Percentiles rank a stretch among this genome's conserved stretches.
These are phyloP conservation scores for Zosterops lateralis DNA, from an alignment of 2,113 vertebrate genomes.

Conservation along the genomic window DNA sequence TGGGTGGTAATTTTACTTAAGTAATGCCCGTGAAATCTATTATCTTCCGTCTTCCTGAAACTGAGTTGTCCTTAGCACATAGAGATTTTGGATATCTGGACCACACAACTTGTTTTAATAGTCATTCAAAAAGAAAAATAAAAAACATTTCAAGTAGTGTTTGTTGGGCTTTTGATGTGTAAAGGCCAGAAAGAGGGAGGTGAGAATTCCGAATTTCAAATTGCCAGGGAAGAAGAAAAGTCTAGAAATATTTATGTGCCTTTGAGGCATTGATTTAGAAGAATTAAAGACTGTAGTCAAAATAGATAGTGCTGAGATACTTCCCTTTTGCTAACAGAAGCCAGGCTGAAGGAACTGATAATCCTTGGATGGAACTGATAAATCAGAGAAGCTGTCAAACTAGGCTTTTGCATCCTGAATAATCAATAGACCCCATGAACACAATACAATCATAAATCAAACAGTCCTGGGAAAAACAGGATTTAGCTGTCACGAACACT, in stretches of 20 bases:
- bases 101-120: background rate
- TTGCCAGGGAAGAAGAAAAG: background rate
- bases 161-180: background rate
- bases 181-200: background rate
- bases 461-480: no score
- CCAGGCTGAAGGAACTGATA: no score
- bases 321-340: no score
- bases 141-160: background rate
- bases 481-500: no score
- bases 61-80: background rate
- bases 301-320: no score
- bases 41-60: background rate
- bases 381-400: no score
- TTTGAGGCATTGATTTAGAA: no score
- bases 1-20: slow-evolving; percentile 10
- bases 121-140: background rate
- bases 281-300: no score
- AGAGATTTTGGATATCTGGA: background rate
- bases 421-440: no score
- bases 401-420: no score
- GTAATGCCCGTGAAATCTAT: background rate
- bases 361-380: no score
- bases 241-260: background rate
- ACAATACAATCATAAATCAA: no score
- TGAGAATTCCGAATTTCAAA: background rate